Evolutionary conservation across 2,113 vertebrate species (phyloP).

Genomic region (Amblyornis subalaris): DNA sequence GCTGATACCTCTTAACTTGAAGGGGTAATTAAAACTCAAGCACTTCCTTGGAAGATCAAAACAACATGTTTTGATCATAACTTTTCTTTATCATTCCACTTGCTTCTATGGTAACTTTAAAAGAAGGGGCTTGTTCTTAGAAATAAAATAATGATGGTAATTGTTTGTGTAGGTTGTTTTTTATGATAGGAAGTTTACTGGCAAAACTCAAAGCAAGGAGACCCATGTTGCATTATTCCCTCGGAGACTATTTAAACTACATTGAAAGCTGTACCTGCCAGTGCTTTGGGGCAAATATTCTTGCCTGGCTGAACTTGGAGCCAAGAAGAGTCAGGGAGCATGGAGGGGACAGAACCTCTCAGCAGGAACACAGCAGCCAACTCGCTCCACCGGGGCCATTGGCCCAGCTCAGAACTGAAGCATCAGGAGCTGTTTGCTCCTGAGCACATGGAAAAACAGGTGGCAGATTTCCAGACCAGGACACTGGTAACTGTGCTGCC

Average conservation of each 20-base stretch:
- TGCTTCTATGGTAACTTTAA: neutral
- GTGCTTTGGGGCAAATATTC: neutral
- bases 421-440: neutral
- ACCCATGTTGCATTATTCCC: neutral
- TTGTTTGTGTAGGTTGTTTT: neutral
- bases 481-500: neutral
- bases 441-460: accelerated
- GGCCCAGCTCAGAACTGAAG: neutral
- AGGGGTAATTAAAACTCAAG: constrained; percentile 26
- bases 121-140: neutral
- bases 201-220: neutral
- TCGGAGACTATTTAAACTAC: neutral
- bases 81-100: neutral
- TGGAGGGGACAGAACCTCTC: neutral
- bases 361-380: neutral
- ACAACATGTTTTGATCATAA: neutral
- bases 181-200: neutral
- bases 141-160: neutral
- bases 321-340: neutral
- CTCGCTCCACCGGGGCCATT: accelerated
- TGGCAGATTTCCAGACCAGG: neutral
- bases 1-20: constrained; percentile 41
- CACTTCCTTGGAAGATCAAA: constrained; percentile 29
- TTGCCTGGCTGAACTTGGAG: neutral
- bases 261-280: neutral